phyloP scores from a whole-genome alignment of 2,113 vertebrate species.

The Triplophysa rosa region DNA sequence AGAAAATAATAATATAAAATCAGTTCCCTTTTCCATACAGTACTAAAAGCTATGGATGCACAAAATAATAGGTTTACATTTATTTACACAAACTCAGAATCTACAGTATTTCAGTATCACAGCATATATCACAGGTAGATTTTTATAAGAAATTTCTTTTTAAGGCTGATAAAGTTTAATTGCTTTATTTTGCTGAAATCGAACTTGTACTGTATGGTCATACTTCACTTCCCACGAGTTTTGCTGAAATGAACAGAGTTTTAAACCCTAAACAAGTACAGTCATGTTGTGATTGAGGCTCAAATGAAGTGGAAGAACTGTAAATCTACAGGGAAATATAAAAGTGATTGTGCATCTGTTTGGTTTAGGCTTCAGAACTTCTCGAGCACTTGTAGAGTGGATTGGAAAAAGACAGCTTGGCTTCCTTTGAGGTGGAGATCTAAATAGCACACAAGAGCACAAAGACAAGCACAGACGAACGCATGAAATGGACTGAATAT shows the following conservation, averaged over 20 bases:
- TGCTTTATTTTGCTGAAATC: conserved; percentile 11
- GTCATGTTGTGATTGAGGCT: conserved; percentile 32
- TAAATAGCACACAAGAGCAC: conserved; percentile 52
- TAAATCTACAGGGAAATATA: conserved; percentile 21
- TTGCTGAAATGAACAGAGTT: conserved; percentile 11
- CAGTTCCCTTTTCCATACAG: too few species aligned
- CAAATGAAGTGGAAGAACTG: conserved; percentile 27
- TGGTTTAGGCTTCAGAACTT: conserved; percentile 65
- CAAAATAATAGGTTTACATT: too few species aligned
- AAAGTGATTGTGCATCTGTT: conserved; percentile 34
- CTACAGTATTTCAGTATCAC: too few species aligned
- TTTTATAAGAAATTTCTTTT: not conserved
- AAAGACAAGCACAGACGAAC: not conserved
- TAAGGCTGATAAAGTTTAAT: not conserved
- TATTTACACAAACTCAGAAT: too few species aligned
- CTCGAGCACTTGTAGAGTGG: conserved; percentile 67
- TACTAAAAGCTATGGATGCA: too few species aligned
- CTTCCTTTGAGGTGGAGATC: conserved; percentile 55
- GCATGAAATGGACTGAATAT: not conserved
- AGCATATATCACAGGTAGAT: too few species aligned
- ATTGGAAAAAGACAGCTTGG: conserved; percentile 72
- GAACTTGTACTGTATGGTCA: not conserved
- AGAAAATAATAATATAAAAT: not conserved
- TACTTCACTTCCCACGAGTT: conserved; percentile 27
- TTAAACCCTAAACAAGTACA: conserved; percentile 35